Conservation (phyloP, 2,113 vertebrate species). For the Morone saxatilis region DNA sequence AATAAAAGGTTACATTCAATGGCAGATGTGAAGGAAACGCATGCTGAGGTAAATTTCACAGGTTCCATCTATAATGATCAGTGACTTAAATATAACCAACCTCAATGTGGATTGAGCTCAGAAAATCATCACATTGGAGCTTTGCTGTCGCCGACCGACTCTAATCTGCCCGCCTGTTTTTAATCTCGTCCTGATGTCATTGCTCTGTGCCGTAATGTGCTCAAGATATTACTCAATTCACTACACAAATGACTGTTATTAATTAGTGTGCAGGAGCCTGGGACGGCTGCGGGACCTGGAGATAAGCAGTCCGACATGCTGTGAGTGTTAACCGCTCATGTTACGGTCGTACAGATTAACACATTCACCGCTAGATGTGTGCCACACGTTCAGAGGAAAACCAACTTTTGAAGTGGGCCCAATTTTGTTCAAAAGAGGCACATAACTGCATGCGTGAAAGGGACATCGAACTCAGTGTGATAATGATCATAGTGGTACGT, state of each 20-base stretch:
- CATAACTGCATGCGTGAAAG: neutral
- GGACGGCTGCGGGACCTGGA: slow-evolving; percentile 24
- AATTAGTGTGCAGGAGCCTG: slow-evolving; percentile 51
- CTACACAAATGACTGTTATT: slow-evolving; percentile 47
- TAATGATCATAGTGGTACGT: neutral
- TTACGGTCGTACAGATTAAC: neutral
- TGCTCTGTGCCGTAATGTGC: slow-evolving; percentile 1
- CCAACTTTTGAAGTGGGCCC: neutral
- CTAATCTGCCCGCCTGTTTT: slow-evolving; percentile 14
- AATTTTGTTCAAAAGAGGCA: neutral
- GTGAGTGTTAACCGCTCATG: slow-evolving; percentile 4
- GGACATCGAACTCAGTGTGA: neutral
- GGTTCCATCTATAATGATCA: neutral
- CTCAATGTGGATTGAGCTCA: neutral
- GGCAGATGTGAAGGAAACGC: neutral
- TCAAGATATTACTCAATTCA: slow-evolving; percentile 38
- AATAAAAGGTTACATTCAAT: no score
- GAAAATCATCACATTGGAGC: slow-evolving; percentile 8
- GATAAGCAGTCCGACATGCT: neutral
- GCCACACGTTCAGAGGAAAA: slow-evolving; percentile 34
- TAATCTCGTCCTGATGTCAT: slow-evolving; percentile 32
- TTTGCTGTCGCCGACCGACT: neutral
- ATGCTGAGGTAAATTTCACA: neutral
- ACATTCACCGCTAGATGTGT: slow-evolving; percentile 5
- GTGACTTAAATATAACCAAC: neutral